Base-by-base conservation (phyloP, 1,140 invertebrate genomes). In the Globodera rostochiensis region DNA sequence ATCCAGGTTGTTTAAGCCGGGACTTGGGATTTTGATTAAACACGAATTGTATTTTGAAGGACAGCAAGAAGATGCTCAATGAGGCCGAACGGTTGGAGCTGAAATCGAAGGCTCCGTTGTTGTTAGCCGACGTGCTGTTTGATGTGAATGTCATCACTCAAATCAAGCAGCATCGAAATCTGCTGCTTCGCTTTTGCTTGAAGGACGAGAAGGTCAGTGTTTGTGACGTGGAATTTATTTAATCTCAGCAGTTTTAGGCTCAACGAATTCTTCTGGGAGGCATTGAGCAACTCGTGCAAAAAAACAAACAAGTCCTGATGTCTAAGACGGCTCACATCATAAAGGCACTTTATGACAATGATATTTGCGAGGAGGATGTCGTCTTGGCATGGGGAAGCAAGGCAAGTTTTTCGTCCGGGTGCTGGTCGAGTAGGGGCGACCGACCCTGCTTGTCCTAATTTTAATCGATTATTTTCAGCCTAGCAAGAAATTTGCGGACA, bases 1-100 rank as follows among this genome's bases (percentile, higher is more conserved):
- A 89, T 95, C 80, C 92, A 93, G 46, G 91, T 91, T 36, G 36
- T 36, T 36, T 36, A 36, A 80, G 50, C 50, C 50, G 11, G 90
- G 64, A 74, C 66, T 82, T 57, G 11, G 49, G 13, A 7, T 76
- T 7, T 6, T 7, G 21, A 13, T 76, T 76, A 25, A 15, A 36
- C 36, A 64, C 69, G 15, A 84, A 80, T 53, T 13, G 73, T 66
- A 66, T 60, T 66, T 73, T 86, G 64, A 86, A 85, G 69, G 83
- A 92, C 70, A 93, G 94, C 85, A 95, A 95, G 87, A 96, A 97
- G 84, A 91, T 99, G 57, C 86, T 96, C n/a, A 92, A 93, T 73
- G 96, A 98, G 91, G 96, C 97, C 19, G 96, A 98, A 86, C 93
- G 96, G 83, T 92, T 99, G 82, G 97, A 99, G 84, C 94, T 99